A percentile compares a stretch with the other conserved stretches of the same genome.
Evolutionary conservation across 2,797 vertebrate genomes (phyloP).

Genomic region (Poeciliopsis paucimaculata): DNA sequence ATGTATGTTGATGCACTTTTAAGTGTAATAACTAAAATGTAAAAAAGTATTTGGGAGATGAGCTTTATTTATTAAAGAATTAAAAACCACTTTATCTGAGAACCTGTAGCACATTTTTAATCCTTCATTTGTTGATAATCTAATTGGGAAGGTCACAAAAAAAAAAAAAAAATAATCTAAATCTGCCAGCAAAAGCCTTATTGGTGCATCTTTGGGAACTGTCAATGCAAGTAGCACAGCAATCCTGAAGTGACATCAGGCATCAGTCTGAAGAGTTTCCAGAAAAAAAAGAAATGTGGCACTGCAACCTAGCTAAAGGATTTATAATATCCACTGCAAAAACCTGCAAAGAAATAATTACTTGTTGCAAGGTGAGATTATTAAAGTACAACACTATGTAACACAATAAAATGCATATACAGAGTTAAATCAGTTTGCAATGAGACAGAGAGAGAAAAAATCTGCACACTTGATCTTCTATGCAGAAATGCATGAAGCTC

Average conservation of each 20-base stretch:
- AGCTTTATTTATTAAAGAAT: background rate
- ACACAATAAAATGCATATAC: background rate
- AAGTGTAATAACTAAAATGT: background rate
- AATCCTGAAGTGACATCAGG: conserved; percentile 11
- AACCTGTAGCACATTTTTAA: background rate
- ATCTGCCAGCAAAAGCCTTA: background rate
- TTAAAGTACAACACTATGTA: background rate
- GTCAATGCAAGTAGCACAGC: background rate
- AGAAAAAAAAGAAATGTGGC: conserved; percentile 37
- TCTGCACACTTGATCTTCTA: conserved; percentile 6
- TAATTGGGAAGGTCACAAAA: background rate
- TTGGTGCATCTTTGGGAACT: background rate
- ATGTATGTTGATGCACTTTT: background rate
- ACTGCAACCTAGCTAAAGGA: conserved; percentile 36
- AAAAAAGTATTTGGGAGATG: background rate
- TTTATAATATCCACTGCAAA: conserved; percentile 7
- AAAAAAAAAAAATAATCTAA: background rate
- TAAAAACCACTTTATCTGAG: background rate
- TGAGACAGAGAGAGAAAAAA: conserved; percentile 25
- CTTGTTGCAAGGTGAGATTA: conserved; percentile 24
- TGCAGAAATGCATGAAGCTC: conserved; percentile 5
- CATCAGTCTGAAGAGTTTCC: conserved; percentile 34
- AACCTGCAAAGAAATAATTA: conserved; percentile 13
- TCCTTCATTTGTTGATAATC: background rate
- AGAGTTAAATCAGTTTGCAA: conserved; percentile 11